phyloP scores from a whole-genome alignment of 2,113 vertebrate species.

The Capra hircus region DNA sequence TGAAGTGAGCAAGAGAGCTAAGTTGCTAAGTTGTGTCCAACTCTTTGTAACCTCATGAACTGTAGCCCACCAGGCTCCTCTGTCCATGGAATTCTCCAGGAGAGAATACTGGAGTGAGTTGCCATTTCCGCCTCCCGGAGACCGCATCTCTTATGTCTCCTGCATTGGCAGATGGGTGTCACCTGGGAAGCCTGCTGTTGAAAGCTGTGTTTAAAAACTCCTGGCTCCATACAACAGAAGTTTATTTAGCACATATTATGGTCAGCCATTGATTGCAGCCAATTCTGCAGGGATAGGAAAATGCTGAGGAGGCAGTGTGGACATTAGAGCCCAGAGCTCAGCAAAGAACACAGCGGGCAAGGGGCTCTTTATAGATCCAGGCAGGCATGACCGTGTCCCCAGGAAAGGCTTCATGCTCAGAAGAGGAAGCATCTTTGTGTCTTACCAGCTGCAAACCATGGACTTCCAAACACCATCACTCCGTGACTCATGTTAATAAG shows the following conservation, averaged over 20 bases:
- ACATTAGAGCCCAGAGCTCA: not conserved
- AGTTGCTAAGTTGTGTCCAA: not conserved
- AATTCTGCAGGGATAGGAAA: not conserved
- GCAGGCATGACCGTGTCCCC: fast-evolving
- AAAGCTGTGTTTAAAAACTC: not conserved
- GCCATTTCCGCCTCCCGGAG: not conserved
- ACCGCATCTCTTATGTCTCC: not conserved
- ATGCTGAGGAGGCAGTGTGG: fast-evolving
- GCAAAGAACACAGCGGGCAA: not conserved
- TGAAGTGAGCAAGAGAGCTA: not conserved
- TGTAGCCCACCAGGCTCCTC: not conserved
- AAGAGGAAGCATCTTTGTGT: not conserved
- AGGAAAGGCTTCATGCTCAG: not conserved
- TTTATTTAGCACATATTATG: not conserved
- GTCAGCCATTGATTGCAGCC: not conserved
- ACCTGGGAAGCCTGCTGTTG: too few relatives aligned
- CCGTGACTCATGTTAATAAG: not conserved
- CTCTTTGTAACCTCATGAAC: not conserved
- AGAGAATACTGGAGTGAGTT: not conserved
- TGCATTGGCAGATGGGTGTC: not conserved
- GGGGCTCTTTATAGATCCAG: not conserved
- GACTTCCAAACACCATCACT: not conserved
- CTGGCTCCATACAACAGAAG: not conserved
- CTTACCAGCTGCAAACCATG: not conserved
- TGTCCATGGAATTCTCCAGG: not conserved